These are phyloP conservation scores for Pelusios castaneus DNA, from an alignment of 2,113 vertebrate genomes.

Conservation along the genomic window DNA sequence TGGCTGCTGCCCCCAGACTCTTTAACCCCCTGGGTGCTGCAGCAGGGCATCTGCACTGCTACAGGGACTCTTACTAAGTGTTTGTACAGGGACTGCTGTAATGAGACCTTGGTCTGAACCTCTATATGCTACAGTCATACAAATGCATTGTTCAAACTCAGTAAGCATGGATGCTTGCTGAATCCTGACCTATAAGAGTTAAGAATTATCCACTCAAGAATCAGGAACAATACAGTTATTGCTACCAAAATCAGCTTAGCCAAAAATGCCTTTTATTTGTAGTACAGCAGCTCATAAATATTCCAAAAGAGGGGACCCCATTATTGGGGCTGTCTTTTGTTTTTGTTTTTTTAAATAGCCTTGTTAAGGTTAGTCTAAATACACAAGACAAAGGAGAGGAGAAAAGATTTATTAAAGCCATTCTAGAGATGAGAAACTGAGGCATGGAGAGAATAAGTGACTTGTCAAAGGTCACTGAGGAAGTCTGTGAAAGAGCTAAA, in stretches of 20 bases:
- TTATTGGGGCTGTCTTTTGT: too few species aligned
- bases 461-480: accelerated
- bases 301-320: accelerated
- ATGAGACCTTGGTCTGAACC: background rate
- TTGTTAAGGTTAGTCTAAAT: too few species aligned
- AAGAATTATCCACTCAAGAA: background rate
- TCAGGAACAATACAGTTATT: background rate
- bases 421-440: background rate
- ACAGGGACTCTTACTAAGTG: background rate
- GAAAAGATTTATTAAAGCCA: background rate
- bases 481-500: accelerated
- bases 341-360: too few species aligned
- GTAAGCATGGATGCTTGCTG: background rate
- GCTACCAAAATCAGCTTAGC: background rate
- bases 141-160: background rate
- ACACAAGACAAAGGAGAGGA: background rate
- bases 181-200: background rate
- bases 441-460: background rate
- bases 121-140: background rate
- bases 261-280: background rate
- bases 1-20: too few species aligned
- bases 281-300: background rate
- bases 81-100: background rate
- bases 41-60: too few species aligned
- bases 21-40: too few species aligned